phyloP scores from a whole-genome alignment of 2,888 invertebrate species.

The Spicauda simplicius region DNA sequence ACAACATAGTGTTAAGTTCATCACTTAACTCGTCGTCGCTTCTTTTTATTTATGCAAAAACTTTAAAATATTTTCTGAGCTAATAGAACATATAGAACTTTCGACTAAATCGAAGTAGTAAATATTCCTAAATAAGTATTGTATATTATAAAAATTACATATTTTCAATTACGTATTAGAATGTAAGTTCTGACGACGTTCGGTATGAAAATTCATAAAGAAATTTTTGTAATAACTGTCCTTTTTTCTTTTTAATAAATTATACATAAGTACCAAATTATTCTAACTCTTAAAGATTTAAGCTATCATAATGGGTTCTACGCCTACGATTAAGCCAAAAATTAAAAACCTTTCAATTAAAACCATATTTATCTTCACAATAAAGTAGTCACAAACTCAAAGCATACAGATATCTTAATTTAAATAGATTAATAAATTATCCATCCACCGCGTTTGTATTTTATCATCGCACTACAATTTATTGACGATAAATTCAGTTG shows the following conservation, averaged over 20 bases:
- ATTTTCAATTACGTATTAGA: too few relatives aligned
- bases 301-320: neutral
- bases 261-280: neutral
- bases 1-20: too few relatives aligned
- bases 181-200: too few relatives aligned
- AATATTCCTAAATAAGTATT: too few relatives aligned
- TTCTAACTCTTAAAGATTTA: neutral
- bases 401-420: constrained; percentile 30
- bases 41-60: too few relatives aligned
- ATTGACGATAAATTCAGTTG: constrained; percentile 8
- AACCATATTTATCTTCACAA: constrained; percentile 28
- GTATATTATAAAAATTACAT: too few relatives aligned
- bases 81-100: too few relatives aligned
- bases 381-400: constrained; percentile 21
- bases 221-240: too few relatives aligned
- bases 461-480: constrained; percentile 10
- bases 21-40: too few relatives aligned
- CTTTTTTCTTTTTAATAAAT: neutral
- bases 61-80: too few relatives aligned
- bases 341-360: constrained; percentile 25
- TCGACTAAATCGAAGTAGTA: too few relatives aligned
- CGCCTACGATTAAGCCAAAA: neutral
- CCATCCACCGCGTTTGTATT: constrained; percentile 2
- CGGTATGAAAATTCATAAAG: too few relatives aligned
- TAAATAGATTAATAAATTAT: constrained; percentile 29